Percentiles rank a stretch among this genome's conserved stretches.
Evolutionary conservation across 2,888 invertebrate genomes (phyloP).

Genomic region (Caenorhabditis zanzibari): DNA sequence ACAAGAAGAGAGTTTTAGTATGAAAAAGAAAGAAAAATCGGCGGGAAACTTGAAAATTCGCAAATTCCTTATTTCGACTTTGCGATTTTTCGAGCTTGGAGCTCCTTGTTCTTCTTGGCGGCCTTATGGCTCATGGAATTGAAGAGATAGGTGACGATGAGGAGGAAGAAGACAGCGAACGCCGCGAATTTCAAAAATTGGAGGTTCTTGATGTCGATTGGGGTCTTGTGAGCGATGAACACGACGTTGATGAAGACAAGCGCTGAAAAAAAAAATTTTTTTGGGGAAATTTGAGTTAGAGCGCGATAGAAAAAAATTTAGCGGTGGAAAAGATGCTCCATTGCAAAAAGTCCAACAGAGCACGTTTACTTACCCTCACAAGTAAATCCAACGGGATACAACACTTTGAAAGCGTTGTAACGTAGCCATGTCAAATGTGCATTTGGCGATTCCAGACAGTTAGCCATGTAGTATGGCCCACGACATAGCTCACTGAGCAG

Average conservation of each 20-base stretch:
- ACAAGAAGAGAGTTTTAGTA: background rate
- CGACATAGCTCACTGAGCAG: constrained; percentile 66
- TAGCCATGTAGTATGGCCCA: constrained; percentile 92
- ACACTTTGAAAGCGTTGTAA: constrained; percentile 94
- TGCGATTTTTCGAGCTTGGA: background rate
- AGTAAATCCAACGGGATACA: constrained; percentile 93
- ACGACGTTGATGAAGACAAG: constrained; percentile 41
- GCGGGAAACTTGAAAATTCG: background rate
- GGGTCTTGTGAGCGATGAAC: background rate
- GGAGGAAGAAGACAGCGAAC: constrained; percentile 12
- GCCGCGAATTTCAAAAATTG: background rate
- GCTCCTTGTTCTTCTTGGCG: constrained; percentile 15
- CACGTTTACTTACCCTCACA: constrained; percentile 89
- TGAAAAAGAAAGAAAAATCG: background rate
- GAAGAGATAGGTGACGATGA: constrained; percentile 30
- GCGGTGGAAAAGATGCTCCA: too few relatives aligned
- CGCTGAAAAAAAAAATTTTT: constrained; percentile 21
- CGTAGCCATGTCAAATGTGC: constrained; percentile 90
- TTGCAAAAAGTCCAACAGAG: background rate
- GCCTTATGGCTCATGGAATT: constrained; percentile 39
- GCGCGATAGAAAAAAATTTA: background rate
- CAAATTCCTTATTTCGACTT: constrained; percentile 8
- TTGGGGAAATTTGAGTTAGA: background rate
- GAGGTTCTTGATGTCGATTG: constrained; percentile 4
- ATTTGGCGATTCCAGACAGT: constrained; percentile 19